Conservation (phyloP, 2,888 invertebrate genomes). For the Limenitis camilla region DNA sequence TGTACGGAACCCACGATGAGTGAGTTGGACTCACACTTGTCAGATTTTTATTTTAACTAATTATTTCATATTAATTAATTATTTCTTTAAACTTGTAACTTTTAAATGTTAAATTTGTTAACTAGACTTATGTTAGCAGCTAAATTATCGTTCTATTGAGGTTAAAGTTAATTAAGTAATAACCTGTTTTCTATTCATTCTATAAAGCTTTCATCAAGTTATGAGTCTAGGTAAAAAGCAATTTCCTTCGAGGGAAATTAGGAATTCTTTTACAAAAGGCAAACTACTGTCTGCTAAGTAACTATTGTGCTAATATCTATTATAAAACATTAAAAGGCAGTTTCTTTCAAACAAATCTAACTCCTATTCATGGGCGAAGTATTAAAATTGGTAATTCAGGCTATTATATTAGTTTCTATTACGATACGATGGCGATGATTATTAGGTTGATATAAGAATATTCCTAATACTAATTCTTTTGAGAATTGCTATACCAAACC, state of each 20-base stretch:
- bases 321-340: constrained; percentile 10
- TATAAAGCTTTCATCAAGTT: constrained; percentile 20
- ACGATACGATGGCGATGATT: too few relatives aligned
- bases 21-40: too few relatives aligned
- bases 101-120: background rate
- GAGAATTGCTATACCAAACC: too few relatives aligned
- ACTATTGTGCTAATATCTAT: constrained; percentile 18
- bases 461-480: too few relatives aligned
- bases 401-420: too few relatives aligned
- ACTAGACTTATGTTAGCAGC: background rate
- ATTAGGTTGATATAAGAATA: too few relatives aligned
- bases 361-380: too few relatives aligned
- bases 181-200: constrained; percentile 13
- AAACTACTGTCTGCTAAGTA: constrained; percentile 17
- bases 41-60: too few relatives aligned
- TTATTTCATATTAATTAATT: too few relatives aligned
- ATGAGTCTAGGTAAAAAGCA: constrained; percentile 28
- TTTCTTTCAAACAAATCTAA: too few relatives aligned
- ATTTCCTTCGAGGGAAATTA: constrained; percentile 62
- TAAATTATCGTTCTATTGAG: background rate
- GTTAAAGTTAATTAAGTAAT: constrained; percentile 17
- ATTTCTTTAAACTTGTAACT: background rate
- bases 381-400: too few relatives aligned
- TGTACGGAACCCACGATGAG: too few relatives aligned
- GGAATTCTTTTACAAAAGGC: constrained; percentile 24